Evolutionary conservation across 2,797 vertebrate genomes (phyloP).

Genomic region (Malurus splendens): DNA sequence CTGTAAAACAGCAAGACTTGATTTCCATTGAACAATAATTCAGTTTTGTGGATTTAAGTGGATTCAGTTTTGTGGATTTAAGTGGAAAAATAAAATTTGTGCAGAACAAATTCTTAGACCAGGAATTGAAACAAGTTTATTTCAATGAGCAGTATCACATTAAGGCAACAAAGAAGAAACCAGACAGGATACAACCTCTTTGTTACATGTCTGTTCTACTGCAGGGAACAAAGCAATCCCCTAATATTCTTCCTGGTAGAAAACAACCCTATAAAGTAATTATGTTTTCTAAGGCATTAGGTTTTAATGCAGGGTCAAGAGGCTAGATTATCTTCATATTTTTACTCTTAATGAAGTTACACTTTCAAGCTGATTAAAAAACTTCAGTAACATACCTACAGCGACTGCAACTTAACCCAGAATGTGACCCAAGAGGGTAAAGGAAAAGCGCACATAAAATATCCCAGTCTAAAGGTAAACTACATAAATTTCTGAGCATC

Average conservation of each 20-base stretch:
- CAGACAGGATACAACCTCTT: background rate
- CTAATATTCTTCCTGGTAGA: background rate
- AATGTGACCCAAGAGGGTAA: background rate
- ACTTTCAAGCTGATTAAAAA: background rate
- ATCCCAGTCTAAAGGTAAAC: background rate
- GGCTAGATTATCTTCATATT: background rate
- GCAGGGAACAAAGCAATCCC: background rate
- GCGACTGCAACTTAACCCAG: background rate
- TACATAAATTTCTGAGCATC: background rate
- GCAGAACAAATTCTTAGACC: background rate
- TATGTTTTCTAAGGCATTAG: background rate
- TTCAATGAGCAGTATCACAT: background rate
- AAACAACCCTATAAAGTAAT: background rate
- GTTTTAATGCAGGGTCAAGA: background rate
- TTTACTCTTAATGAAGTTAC: background rate
- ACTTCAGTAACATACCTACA: background rate
- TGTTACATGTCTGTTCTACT: background rate
- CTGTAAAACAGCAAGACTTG: background rate
- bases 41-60: background rate
- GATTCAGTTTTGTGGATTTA: too few species aligned
- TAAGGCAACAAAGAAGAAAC: background rate
- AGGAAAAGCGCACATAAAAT: background rate
- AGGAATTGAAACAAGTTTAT: background rate
- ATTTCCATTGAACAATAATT: background rate
- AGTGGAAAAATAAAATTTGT: background rate